Evolutionary conservation across 2,113 vertebrate genomes (phyloP).

Genomic region (Pseudopipra pipra): DNA sequence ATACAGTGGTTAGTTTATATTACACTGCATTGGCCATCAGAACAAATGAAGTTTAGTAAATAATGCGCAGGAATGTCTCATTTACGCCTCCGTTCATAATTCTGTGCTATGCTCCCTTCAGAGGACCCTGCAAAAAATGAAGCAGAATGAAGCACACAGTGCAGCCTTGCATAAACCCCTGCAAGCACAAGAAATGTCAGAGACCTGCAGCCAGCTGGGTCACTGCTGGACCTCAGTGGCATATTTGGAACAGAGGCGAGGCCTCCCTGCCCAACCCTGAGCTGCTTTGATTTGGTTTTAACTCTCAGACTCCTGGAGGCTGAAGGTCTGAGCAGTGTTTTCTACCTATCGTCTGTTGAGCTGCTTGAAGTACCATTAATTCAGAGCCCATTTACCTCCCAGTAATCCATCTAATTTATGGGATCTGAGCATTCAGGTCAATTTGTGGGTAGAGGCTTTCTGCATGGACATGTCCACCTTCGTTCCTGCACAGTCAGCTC

Average conservation of each 20-base stretch:
- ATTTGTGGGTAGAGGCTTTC: not conserved
- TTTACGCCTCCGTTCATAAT: slow-evolving; percentile 85
- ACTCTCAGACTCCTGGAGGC: not conserved
- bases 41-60: slow-evolving; percentile 65
- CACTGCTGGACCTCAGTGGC: fast-evolving
- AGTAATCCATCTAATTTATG: not conserved
- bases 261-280: not conserved
- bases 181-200: not conserved
- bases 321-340: not conserved
- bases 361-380: not conserved
- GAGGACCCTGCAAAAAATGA: slow-evolving; percentile 78
- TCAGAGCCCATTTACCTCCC: not conserved
- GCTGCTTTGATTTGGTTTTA: not conserved
- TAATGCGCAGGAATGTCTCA: not conserved
- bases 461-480: not conserved
- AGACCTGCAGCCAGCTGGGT: not conserved
- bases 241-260: not conserved
- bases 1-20: slow-evolving; percentile 66
- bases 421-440: not conserved
- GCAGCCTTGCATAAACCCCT: not conserved
- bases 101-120: slow-evolving; percentile 84
- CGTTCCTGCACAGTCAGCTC: not conserved
- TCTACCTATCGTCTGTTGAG: not conserved
- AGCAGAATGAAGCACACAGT: not conserved
- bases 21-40: slow-evolving; percentile 62